phyloP scores from a whole-genome alignment of 2,797 vertebrate genomes.

The Sternotherus odoratus region DNA sequence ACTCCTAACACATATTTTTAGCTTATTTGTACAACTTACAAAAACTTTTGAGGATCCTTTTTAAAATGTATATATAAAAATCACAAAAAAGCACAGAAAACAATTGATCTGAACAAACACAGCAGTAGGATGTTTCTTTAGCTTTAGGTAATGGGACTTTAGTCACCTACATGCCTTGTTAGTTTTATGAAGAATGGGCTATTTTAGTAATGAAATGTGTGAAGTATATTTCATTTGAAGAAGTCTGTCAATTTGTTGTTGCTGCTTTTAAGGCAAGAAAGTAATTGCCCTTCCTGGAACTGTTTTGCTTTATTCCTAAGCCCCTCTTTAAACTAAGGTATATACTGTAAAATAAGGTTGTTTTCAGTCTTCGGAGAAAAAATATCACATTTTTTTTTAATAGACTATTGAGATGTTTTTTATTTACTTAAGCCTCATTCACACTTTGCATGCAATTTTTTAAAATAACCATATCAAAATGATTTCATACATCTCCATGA shows the following conservation, averaged over 20 bases:
- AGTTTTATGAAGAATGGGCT: constrained; percentile 59
- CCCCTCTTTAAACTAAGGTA: constrained; percentile 9
- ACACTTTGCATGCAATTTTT: not conserved
- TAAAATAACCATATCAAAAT: not conserved
- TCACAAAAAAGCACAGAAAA: not conserved
- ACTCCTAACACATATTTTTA: not conserved
- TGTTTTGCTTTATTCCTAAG: constrained; percentile 61
- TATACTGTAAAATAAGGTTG: constrained; percentile 20
- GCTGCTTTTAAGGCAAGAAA: constrained; percentile 67
- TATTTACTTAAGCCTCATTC: constrained; percentile 43
- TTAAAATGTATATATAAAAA: constrained; percentile 18
- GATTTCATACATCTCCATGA: not conserved
- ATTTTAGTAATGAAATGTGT: constrained; percentile 65
- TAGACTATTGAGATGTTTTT: constrained; percentile 22
- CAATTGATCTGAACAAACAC: constrained; percentile 17
- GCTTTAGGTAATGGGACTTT: constrained; percentile 5
- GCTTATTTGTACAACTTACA: not conserved
- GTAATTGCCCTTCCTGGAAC: constrained; percentile 48
- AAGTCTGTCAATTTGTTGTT: constrained; percentile 40
- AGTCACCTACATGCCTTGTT: constrained; percentile 26
- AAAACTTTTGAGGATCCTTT: constrained; percentile 39
- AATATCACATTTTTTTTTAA: constrained; percentile 9
- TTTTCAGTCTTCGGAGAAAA: constrained; percentile 39
- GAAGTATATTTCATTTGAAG: constrained; percentile 54
- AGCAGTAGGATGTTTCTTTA: constrained; percentile 26